These are phyloP conservation scores for Platanista minor DNA, from an alignment of 2,113 vertebrate species.

Conservation along the genomic window DNA sequence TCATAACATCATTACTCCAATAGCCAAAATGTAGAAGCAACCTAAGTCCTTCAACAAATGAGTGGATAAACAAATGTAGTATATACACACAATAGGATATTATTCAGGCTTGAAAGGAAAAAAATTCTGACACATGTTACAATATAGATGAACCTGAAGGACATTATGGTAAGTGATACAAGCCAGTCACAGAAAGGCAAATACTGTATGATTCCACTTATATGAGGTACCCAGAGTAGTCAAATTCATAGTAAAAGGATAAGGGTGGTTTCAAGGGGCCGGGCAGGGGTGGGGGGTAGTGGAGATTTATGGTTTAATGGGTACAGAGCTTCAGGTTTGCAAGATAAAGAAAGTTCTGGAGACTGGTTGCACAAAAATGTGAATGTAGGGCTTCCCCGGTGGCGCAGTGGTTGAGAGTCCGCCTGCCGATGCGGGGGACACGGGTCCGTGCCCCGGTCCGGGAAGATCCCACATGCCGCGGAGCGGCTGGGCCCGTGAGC, in stretches of 20 bases:
- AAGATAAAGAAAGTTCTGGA: neutral
- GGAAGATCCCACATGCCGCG: no score
- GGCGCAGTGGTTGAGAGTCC: no score
- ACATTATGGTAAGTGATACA: neutral
- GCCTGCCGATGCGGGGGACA: no score
- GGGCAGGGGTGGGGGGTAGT: rapidly evolving
- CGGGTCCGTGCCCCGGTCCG: no score
- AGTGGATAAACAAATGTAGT: neutral
- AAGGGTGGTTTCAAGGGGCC: no score
- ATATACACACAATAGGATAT: neutral
- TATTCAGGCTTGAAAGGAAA: neutral
- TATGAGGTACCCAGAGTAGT: neutral
- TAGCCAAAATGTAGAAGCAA: neutral
- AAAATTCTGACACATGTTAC: neutral
- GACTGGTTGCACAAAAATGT: neutral
- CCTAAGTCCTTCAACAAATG: neutral
- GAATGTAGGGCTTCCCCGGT: no score
- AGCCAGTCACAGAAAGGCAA: neutral
- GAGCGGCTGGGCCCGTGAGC: no score
- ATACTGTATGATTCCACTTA: neutral
- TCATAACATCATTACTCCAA: neutral
- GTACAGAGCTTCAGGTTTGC: neutral
- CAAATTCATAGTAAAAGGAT: neutral
- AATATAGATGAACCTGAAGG: neutral
- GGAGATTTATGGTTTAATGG: neutral